phyloP scores from a whole-genome alignment of 2,888 invertebrate species.

The Steinernema scapterisci region DNA sequence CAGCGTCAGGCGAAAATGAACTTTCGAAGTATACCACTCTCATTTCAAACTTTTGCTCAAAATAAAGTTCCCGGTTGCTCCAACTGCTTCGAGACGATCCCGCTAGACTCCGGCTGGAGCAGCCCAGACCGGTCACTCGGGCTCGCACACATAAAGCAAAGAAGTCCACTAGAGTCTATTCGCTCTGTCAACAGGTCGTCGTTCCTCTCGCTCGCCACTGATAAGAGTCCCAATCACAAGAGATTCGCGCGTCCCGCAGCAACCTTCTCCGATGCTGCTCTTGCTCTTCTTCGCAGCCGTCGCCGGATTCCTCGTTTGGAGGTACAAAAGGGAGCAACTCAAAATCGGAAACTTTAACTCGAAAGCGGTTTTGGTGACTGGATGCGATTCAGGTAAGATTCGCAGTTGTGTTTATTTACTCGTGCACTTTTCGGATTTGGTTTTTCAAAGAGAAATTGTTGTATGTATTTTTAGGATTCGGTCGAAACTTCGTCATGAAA shows the following conservation, averaged over 20 bases:
- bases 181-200: not conserved
- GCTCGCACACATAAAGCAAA: too few relatives aligned
- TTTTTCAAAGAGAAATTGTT: too few relatives aligned
- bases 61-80: too few relatives aligned
- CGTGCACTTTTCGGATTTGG: too few relatives aligned
- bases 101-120: too few relatives aligned
- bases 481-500: conserved; percentile 40
- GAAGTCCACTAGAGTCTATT: not conserved
- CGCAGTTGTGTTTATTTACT: too few relatives aligned
- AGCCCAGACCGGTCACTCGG: too few relatives aligned
- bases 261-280: not conserved
- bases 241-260: not conserved
- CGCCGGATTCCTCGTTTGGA: conserved; percentile 5
- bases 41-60: too few relatives aligned
- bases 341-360: not conserved
- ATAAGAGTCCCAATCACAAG: not conserved
- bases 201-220: not conserved
- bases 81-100: too few relatives aligned
- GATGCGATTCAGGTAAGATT: conserved; percentile 36
- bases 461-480: conserved; percentile 42
- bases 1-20: too few relatives aligned
- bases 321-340: not conserved
- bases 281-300: not conserved
- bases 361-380: conserved; percentile 39
- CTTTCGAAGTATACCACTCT: too few relatives aligned